phyloP scores from a whole-genome alignment of 2,113 vertebrate genomes.

The Stigmatopora argus region DNA sequence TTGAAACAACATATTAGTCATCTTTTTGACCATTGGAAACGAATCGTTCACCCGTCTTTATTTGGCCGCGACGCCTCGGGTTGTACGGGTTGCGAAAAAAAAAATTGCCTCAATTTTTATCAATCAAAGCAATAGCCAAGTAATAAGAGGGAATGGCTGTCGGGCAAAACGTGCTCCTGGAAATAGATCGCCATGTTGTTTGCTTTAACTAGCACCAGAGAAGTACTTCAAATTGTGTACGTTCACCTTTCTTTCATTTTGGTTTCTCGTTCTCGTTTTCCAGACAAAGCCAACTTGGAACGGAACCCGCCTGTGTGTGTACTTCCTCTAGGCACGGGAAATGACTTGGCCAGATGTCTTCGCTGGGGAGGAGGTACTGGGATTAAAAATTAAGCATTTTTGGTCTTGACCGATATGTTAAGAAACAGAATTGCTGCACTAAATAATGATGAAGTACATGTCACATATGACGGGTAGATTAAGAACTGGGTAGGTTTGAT shows the following conservation, averaged over 20 bases:
- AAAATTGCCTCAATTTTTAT: conserved; percentile 77
- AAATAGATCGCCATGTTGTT: conserved; percentile 41
- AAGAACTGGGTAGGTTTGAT: no score
- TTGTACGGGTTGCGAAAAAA: conserved; percentile 65
- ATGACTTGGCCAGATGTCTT: conserved; percentile 91
- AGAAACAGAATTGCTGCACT: background rate
- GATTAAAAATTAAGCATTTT: conserved; percentile 10
- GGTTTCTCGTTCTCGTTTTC: conserved; percentile 29
- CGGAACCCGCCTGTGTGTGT: conserved; percentile 92
- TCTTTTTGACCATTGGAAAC: conserved; percentile 42
- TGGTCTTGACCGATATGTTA: background rate
- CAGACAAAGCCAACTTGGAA: conserved; percentile 88
- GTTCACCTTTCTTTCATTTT: conserved; percentile 20
- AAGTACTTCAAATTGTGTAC: conserved; percentile 30
- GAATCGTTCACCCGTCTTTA: conserved; percentile 40
- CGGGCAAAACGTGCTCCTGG: conserved; percentile 48
- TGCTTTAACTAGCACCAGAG: conserved; percentile 3
- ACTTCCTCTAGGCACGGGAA: conserved; percentile 93
- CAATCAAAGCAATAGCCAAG: conserved; percentile 67
- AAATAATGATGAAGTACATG: no score
- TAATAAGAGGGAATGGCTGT: conserved; percentile 54
- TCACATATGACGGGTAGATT: no score
- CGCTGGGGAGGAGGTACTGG: conserved; percentile 93
- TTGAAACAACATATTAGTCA: conserved; percentile 67
- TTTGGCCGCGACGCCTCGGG: conserved; percentile 52